These are phyloP conservation scores for Paradoxurus hermaphroditus DNA, from an alignment of 2,113 vertebrate genomes.

Conservation along the genomic window DNA sequence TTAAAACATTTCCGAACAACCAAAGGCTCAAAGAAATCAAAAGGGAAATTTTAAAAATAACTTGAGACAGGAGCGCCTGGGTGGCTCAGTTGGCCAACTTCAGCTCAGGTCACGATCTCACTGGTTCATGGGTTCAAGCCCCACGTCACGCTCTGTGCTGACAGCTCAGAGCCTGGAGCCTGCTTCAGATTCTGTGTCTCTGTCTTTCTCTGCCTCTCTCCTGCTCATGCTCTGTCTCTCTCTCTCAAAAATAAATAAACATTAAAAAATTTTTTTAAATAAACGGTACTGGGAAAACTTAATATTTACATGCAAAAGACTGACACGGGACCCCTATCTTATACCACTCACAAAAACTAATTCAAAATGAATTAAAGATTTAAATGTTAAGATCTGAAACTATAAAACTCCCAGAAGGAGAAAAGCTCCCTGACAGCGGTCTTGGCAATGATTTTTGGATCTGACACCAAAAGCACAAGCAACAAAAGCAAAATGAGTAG, in stretches of 20 bases:
- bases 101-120: no score
- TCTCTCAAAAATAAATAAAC: no score
- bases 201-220: no score
- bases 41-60: not conserved
- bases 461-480: not conserved
- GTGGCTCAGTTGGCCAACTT: no score
- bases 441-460: not conserved
- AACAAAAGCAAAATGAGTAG: not conserved
- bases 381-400: not conserved
- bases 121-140: no score
- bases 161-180: no score
- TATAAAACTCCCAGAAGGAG: not conserved
- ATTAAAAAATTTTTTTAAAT: no score
- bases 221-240: no score
- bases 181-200: no score
- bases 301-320: not conserved
- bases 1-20: not conserved
- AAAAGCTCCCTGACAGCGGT: not conserved
- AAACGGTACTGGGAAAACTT: not conserved
- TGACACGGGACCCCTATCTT: not conserved
- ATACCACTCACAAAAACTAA: not conserved
- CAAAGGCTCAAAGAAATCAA: not conserved
- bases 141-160: no score
- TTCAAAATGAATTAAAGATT: not conserved
- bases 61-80: not conserved